phyloP scores from a whole-genome alignment of 2,888 invertebrate species.

The Ophion ventricosus region DNA sequence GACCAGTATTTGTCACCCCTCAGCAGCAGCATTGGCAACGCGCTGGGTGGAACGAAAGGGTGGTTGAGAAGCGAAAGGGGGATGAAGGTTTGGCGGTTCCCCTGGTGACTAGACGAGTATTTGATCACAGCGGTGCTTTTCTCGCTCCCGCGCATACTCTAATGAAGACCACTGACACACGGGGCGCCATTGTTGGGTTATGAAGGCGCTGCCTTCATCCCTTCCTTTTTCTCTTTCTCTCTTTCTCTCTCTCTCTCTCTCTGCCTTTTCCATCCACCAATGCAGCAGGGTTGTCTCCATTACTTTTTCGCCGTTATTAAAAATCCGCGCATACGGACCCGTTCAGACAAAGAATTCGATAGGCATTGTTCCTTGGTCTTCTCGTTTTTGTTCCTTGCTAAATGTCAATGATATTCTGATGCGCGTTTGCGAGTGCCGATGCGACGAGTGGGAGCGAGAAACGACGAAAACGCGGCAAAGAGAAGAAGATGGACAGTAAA shows the following conservation, averaged over 20 bases:
- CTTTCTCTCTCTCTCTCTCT: constrained; percentile 10
- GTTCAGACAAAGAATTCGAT: constrained; percentile 81
- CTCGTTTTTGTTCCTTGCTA: constrained; percentile 78
- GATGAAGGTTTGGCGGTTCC: constrained; percentile 57
- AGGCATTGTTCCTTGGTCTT: constrained; percentile 80
- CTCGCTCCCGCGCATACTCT: constrained; percentile 69
- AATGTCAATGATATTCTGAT: constrained; percentile 80
- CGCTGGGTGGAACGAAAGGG: constrained; percentile 26
- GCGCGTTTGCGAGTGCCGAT: constrained; percentile 69
- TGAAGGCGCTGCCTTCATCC: constrained; percentile 42
- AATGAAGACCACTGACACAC: constrained; percentile 76
- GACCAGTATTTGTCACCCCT: constrained; percentile 45
- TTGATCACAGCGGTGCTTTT: constrained; percentile 67
- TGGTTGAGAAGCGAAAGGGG: neutral
- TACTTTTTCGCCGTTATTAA: constrained; percentile 82
- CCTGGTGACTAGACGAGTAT: constrained; percentile 69
- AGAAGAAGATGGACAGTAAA: constrained; percentile 58
- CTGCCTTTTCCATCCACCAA: constrained; percentile 44
- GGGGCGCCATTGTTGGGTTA: constrained; percentile 76
- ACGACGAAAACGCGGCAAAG: constrained; percentile 61
- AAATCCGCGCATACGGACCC: constrained; percentile 74
- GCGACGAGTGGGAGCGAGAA: constrained; percentile 64
- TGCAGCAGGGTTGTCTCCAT: constrained; percentile 76
- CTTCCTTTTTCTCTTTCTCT: too few species aligned
- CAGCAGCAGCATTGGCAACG: constrained; percentile 46